A percentile compares a stretch with the other conserved stretches of the same genome.
These are phyloP conservation scores for Troilus luridus DNA, from an alignment of 2,888 invertebrate genomes.

Conservation along the genomic window DNA sequence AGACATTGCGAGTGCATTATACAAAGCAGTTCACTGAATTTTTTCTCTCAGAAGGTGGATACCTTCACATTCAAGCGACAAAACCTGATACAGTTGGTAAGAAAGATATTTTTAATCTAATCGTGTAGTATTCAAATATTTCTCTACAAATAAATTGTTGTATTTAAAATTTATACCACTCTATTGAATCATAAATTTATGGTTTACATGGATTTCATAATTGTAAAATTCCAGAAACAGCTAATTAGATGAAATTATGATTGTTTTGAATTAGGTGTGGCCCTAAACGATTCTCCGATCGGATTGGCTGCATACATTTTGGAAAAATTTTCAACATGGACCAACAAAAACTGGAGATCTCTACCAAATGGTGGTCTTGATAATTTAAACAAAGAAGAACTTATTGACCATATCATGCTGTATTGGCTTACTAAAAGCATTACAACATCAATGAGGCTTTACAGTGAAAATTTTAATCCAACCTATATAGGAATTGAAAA, in stretches of 20 bases:
- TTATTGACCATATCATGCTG: slow-evolving; percentile 84
- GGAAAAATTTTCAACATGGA: slow-evolving; percentile 89
- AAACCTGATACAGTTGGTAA: slow-evolving; percentile 90
- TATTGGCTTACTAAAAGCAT: slow-evolving; percentile 85
- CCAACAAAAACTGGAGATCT: slow-evolving; percentile 71
- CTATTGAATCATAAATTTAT: background rate
- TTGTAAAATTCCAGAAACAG: background rate
- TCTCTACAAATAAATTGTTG: background rate
- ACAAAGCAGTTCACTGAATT: slow-evolving; percentile 62
- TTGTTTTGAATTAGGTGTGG: slow-evolving; percentile 73
- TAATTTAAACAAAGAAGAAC: slow-evolving; percentile 79
- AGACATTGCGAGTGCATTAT: slow-evolving; percentile 68
- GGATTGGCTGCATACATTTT: slow-evolving; percentile 91
- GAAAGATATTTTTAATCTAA: background rate
- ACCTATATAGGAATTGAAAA: slow-evolving; percentile 65
- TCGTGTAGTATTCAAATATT: background rate
- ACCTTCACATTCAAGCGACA: slow-evolving; percentile 85
- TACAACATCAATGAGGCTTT: slow-evolving; percentile 82
- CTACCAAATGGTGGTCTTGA: slow-evolving; percentile 78
- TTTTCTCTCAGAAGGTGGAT: slow-evolving; percentile 72
- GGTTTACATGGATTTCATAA: background rate
- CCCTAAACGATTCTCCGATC: slow-evolving; percentile 82
- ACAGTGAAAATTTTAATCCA: slow-evolving; percentile 75
- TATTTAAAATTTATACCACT: background rate
- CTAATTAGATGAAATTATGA: background rate